Conservation (phyloP, 2,888 invertebrate genomes). For the Stenodera caucasica region DNA sequence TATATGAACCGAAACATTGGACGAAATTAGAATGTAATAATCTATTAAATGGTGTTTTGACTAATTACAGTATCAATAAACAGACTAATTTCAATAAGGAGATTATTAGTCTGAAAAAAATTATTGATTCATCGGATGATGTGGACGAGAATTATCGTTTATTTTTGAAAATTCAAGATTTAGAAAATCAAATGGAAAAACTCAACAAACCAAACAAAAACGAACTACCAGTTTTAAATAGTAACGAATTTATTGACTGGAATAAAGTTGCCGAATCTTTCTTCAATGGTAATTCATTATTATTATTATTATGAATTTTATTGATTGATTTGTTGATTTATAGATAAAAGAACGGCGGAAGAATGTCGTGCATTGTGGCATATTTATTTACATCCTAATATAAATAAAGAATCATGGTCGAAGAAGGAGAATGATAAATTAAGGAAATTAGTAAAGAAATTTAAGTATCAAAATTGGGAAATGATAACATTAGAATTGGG, state of each 20-base stretch:
- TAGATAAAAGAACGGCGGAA: conserved; percentile 61
- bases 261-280: conserved; percentile 57
- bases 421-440: conserved; percentile 58
- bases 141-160: conserved; percentile 65
- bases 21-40: conserved; percentile 36
- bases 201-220: conserved; percentile 22
- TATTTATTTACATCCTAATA: conserved; percentile 67
- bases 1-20: conserved; percentile 47
- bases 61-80: conserved; percentile 37
- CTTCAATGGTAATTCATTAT: conserved; percentile 41
- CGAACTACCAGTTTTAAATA: conserved; percentile 33
- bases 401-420: conserved; percentile 64
- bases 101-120: conserved; percentile 16
- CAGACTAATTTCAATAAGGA: conserved; percentile 29
- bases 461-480: conserved; percentile 68
- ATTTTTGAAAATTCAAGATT: conserved; percentile 52
- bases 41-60: conserved; percentile 37
- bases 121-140: conserved; percentile 24
- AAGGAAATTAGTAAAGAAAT: conserved; percentile 48
- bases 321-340: conserved; percentile 45
- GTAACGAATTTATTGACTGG: conserved; percentile 62
- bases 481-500: conserved; percentile 61
- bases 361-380: conserved; percentile 75
- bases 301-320: neutral
- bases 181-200: conserved; percentile 25